Conservation (phyloP, 2,888 invertebrate species). For the Spisula solida region DNA sequence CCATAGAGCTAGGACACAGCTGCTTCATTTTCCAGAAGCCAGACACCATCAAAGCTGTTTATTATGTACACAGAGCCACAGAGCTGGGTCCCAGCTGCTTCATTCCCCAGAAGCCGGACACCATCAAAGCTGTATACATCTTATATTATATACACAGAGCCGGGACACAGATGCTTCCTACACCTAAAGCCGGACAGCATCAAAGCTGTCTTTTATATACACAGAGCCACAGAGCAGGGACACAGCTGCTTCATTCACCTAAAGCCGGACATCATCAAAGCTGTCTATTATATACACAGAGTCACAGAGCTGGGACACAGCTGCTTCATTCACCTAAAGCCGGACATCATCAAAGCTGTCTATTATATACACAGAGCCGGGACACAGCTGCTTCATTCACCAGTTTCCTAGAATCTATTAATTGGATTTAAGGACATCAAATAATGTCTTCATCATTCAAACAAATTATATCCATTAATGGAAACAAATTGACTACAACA, state of each 20-base stretch:
- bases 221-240: background rate
- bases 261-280: background rate
- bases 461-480: constrained; percentile 11
- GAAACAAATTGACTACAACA: background rate
- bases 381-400: background rate
- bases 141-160: background rate
- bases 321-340: background rate
- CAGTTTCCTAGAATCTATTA: background rate
- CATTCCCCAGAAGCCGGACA: background rate
- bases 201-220: background rate
- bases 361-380: background rate
- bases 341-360: background rate
- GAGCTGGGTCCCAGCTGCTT: background rate
- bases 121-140: background rate
- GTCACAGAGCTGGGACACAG: background rate
- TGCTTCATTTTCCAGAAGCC: background rate
- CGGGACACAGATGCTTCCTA: background rate
- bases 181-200: background rate
- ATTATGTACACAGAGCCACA: background rate
- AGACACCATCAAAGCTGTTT: no score
- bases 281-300: background rate
- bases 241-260: background rate
- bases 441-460: constrained; percentile 21
- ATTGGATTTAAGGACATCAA: constrained; percentile 3
- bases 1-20: background rate